These are phyloP conservation scores for Xiphorhynchus erythropygius DNA, from an alignment of 2,797 vertebrate genomes.

Conservation along the genomic window DNA sequence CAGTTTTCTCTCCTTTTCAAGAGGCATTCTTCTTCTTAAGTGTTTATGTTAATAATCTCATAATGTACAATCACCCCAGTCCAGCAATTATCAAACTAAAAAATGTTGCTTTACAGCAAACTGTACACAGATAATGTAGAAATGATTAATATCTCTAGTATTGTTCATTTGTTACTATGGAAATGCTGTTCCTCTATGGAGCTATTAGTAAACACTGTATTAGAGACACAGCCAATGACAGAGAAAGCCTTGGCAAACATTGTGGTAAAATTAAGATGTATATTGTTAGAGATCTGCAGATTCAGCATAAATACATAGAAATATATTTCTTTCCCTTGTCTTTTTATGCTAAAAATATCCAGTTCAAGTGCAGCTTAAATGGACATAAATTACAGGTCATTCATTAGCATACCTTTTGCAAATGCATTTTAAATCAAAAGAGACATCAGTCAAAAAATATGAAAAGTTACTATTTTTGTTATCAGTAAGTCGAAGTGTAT, in stretches of 20 bases:
- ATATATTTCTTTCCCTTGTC: background rate
- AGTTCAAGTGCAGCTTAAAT: background rate
- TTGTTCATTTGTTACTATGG: constrained; percentile 79
- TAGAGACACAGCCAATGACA: constrained; percentile 60
- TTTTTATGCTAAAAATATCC: background rate
- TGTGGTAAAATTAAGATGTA: constrained; percentile 31
- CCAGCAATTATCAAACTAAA: constrained; percentile 74
- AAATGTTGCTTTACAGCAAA: constrained; percentile 71
- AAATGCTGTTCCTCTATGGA: constrained; percentile 63
- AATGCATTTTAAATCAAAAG: background rate
- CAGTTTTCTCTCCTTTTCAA: constrained; percentile 26
- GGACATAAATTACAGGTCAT: background rate
- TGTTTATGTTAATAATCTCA: constrained; percentile 74
- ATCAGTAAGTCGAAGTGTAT: background rate
- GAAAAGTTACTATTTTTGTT: background rate
- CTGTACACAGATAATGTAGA: constrained; percentile 67
- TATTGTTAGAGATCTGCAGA: constrained; percentile 18
- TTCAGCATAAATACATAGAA: background rate
- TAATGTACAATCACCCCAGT: constrained; percentile 70
- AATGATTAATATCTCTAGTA: constrained; percentile 72
- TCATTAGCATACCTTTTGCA: background rate
- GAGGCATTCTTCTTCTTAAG: constrained; percentile 66
- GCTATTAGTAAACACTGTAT: constrained; percentile 71
- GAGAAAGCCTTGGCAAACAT: constrained; percentile 51
- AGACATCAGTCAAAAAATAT: background rate